Evolutionary conservation across 2,113 vertebrate genomes (phyloP).

Genomic region (Zosterops hypoxanthus): DNA sequence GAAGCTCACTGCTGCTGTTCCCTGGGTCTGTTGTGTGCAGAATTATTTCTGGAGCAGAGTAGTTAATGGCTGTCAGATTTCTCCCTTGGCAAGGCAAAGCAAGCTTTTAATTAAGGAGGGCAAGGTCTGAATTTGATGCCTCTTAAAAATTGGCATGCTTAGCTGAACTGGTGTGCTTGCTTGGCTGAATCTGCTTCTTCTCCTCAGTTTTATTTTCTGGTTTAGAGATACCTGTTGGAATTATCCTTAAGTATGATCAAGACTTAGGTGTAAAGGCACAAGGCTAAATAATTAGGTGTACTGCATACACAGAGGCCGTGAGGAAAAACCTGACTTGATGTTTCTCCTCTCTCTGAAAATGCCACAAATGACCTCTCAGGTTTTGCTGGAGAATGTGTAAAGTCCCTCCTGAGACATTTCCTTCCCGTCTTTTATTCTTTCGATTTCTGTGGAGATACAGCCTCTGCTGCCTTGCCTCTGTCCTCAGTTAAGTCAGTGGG

Average conservation of each 20-base stretch:
- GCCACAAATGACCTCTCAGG: background rate
- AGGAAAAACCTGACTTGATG: accelerated
- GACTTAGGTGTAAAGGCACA: background rate
- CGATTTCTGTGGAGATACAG: background rate
- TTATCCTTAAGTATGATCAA: background rate
- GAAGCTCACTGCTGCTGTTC: background rate
- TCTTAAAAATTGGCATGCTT: background rate
- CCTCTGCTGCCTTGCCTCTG: background rate
- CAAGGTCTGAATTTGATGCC: slow-evolving; percentile 3
- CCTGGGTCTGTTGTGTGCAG: background rate
- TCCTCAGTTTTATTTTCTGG: background rate
- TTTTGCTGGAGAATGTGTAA: background rate
- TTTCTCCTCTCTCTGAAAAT: background rate
- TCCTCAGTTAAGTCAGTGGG: background rate
- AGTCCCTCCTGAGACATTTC: background rate
- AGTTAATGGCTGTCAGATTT: slow-evolving; percentile 14
- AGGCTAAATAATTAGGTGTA: background rate
- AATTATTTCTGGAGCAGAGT: background rate
- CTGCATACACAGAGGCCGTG: background rate
- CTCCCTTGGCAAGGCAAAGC: slow-evolving; percentile 4
- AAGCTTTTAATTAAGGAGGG: slow-evolving; percentile 42
- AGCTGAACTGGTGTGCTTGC: background rate
- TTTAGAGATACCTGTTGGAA: background rate
- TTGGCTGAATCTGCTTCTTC: slow-evolving; percentile 2
- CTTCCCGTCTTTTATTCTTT: background rate